A percentile compares a stretch with the other conserved stretches of the same genome.
Evolutionary conservation across 2,797 vertebrate species (phyloP).

Genomic region (Pantherophis alleghaniensis): DNA sequence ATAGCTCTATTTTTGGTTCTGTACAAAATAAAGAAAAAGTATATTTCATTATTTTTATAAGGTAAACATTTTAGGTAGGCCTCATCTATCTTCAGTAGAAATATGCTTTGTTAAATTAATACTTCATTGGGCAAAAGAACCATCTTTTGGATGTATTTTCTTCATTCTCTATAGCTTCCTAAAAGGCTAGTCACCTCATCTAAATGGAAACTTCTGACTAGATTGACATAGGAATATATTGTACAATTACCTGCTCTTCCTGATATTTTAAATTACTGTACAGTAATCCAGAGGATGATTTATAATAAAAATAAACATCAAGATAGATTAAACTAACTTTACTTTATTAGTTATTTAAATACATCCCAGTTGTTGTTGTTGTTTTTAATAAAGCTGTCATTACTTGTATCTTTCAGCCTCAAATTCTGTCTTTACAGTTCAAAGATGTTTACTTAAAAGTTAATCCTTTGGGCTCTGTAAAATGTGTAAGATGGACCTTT

Average conservation of each 20-base stretch:
- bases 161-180: conserved; percentile 47
- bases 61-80: conserved; percentile 28
- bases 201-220: conserved; percentile 54
- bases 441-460: conserved; percentile 91
- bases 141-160: conserved; percentile 35
- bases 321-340: conserved; percentile 64
- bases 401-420: conserved; percentile 66
- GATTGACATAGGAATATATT: conserved; percentile 63
- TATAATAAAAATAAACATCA: conserved; percentile 67
- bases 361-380: conserved; percentile 64
- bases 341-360: conserved; percentile 66
- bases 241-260: conserved; percentile 61
- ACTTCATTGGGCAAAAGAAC: conserved; percentile 48
- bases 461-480: conserved; percentile 95
- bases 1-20: background rate
- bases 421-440: conserved; percentile 74
- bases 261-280: conserved; percentile 63
- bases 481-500: conserved; percentile 98
- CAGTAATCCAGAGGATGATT: conserved; percentile 65
- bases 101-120: conserved; percentile 47
- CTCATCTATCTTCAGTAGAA: conserved; percentile 44
- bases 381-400: conserved; percentile 63
- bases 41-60: conserved; percentile 40
- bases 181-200: conserved; percentile 52
- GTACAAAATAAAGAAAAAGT: conserved; percentile 31